These are phyloP conservation scores for Poicephalus gulielmi DNA, from an alignment of 2,113 vertebrate genomes.

Conservation along the genomic window DNA sequence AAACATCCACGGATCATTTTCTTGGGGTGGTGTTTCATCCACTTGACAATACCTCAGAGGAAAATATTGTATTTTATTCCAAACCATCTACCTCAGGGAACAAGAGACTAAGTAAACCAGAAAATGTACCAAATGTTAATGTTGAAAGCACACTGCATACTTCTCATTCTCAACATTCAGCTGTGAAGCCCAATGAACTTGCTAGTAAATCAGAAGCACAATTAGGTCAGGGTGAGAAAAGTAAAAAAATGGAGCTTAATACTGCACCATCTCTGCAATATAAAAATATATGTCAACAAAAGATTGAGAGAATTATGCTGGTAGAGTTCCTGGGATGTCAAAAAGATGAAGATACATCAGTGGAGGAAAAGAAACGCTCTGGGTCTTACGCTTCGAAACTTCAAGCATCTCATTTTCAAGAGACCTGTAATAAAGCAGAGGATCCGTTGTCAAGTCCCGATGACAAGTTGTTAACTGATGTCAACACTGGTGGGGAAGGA, in stretches of 20 bases:
- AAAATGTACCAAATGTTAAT: conserved; percentile 26
- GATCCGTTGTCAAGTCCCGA: neutral
- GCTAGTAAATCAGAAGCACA: conserved; percentile 70
- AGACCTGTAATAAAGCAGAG: neutral
- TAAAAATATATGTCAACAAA: conserved; percentile 44
- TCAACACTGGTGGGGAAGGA: neutral
- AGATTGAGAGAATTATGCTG: conserved; percentile 38
- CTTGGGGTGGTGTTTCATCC: conserved; percentile 51
- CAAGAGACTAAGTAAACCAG: conserved; percentile 46
- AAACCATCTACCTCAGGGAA: conserved; percentile 81
- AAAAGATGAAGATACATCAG: neutral
- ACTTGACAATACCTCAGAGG: conserved; percentile 64
- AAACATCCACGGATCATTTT: conserved; percentile 22
- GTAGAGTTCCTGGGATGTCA: conserved; percentile 18
- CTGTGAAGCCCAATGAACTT: conserved; percentile 36
- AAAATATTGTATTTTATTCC: conserved; percentile 63
- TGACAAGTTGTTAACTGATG: neutral
- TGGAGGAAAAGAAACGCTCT: conserved; percentile 17
- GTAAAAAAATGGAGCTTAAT: conserved; percentile 40
- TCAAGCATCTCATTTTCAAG: conserved; percentile 4
- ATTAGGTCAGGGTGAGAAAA: conserved; percentile 52
- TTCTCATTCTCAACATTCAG: conserved; percentile 3
- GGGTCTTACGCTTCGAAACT: neutral
- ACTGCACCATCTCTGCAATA: conserved; percentile 2
- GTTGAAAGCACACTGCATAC: conserved; percentile 26